Percentiles rank a stretch among this genome's conserved stretches.
Evolutionary conservation across 2,888 invertebrate genomes (phyloP).

Genomic region (Geotrupes spiniger): DNA sequence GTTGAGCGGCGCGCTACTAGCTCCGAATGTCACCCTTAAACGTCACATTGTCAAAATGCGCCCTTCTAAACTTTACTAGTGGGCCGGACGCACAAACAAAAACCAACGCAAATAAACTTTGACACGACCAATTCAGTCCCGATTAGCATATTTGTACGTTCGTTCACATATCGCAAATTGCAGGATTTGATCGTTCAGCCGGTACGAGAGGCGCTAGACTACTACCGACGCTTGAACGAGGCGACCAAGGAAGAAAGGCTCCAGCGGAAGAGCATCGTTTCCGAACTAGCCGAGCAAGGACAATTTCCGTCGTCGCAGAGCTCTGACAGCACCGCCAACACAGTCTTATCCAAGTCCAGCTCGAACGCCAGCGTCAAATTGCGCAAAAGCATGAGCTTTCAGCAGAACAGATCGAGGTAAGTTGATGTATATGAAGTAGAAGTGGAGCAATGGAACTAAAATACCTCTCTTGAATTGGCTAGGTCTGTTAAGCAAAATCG

Average conservation of each 20-base stretch:
- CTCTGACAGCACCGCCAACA: slow-evolving; percentile 45
- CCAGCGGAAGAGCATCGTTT: slow-evolving; percentile 58
- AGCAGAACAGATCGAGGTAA: slow-evolving; percentile 47
- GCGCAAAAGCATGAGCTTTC: slow-evolving; percentile 53
- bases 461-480: background rate
- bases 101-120: background rate
- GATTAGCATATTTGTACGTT: too few species aligned
- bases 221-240: slow-evolving; percentile 61
- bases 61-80: too few species aligned
- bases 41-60: too few species aligned
- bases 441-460: too few species aligned
- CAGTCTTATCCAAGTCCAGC: slow-evolving; percentile 49
- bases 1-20: too few species aligned
- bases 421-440: too few species aligned
- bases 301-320: slow-evolving; percentile 49
- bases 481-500: too few species aligned
- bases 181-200: slow-evolving; percentile 63
- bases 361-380: slow-evolving; percentile 56
- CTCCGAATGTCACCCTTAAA: too few species aligned
- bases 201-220: slow-evolving; percentile 60
- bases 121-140: background rate
- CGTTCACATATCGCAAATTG: slow-evolving; percentile 25
- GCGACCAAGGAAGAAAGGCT: slow-evolving; percentile 59
- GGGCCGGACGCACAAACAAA: too few species aligned
- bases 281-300: slow-evolving; percentile 42